A percentile compares a stretch with the other conserved stretches of the same genome.
Conservation (phyloP, 2,797 vertebrate species). For the Denticeps clupeoides region DNA sequence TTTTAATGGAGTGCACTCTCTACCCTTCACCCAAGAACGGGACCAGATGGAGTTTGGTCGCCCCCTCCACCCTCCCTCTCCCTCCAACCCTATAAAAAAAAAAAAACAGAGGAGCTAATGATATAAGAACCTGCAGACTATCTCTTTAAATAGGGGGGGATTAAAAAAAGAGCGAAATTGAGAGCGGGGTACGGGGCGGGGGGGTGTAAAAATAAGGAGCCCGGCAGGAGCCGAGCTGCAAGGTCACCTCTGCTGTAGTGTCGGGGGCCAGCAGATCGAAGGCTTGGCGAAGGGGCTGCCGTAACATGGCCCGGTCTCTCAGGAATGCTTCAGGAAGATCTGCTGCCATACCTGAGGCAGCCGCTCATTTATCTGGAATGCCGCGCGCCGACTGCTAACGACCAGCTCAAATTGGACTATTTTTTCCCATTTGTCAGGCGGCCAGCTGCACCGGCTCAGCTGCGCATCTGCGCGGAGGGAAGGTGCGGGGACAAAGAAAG, state of each 20-base stretch:
- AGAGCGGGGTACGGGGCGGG: constrained; percentile 30
- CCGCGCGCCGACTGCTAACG: constrained; percentile 71
- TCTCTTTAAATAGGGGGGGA: constrained; percentile 54
- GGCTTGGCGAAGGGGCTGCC: constrained; percentile 58
- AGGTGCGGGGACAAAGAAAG: constrained; percentile 69
- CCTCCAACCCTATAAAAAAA: neutral
- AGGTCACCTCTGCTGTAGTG: constrained; percentile 69
- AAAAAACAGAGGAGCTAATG: constrained; percentile 35
- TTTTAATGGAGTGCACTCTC: constrained; percentile 42
- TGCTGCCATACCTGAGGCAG: constrained; percentile 76
- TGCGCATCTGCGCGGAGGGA: constrained; percentile 65
- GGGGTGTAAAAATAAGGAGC: constrained; percentile 65
- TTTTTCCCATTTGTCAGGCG: constrained; percentile 85
- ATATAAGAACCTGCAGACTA: constrained; percentile 40
- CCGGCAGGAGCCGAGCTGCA: constrained; percentile 55
- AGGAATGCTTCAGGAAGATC: constrained; percentile 64
- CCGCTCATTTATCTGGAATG: constrained; percentile 70
- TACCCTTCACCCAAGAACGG: constrained; percentile 38
- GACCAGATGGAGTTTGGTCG: constrained; percentile 31
- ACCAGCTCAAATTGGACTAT: constrained; percentile 87
- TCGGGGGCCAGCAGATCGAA: constrained; percentile 47
- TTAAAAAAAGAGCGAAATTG: constrained; percentile 34
- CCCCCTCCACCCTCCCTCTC: constrained; percentile 2
- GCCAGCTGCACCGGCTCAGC: constrained; percentile 77
- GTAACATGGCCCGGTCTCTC: constrained; percentile 57